Evolutionary conservation across 2,888 invertebrate species (phyloP), one percentile per base, ranked within the genome.

Genomic region (Heterodera filipjevi): DNA sequence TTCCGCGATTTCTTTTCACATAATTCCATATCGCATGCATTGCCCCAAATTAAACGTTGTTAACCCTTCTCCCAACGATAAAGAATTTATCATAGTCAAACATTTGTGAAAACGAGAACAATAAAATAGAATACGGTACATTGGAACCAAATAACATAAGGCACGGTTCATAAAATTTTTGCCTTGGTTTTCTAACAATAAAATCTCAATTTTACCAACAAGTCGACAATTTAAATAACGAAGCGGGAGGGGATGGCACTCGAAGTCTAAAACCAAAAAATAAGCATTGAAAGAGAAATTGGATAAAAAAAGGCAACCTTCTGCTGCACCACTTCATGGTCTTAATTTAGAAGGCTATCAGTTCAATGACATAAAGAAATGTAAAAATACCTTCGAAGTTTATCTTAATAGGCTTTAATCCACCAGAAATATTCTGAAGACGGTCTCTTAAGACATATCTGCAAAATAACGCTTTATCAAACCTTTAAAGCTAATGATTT

Each of bases 1-100:
- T 83, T 59, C 80, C 73, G 30, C 79, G 76, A 72, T 83, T 77
- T 6, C 83, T 79, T 59, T 84, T 84, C 46, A 85, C 68, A 53
- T 78, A 83, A 39, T 84, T 83, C 80, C 81, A 79, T 8, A 70
- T 68, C 27, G 78, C 59, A 44, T 53, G 72, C 77, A 83, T 82
- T 53, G 39, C 14, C 27, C 32, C 33, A 6, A 66, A 53, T 53
- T 53, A 16, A 6, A 22, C 53, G 22, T 5, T 53, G 5, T 44
- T 44, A 49, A 49, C n/a, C 2, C n/a, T 59, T 27, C 22, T 8
- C 27, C n/a, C n/a, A 27, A 59, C 59, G 27, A 49, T 49, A 59
- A 59, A 59, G 8, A n/a, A 6, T 59, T 59, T 59, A 59, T 59
- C 59, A 59, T 27, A 27, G 59, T 59, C 59, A n/a, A 59, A 27